Base-by-base conservation (phyloP, 2,888 invertebrate species). In the Helobdella robusta region DNA sequence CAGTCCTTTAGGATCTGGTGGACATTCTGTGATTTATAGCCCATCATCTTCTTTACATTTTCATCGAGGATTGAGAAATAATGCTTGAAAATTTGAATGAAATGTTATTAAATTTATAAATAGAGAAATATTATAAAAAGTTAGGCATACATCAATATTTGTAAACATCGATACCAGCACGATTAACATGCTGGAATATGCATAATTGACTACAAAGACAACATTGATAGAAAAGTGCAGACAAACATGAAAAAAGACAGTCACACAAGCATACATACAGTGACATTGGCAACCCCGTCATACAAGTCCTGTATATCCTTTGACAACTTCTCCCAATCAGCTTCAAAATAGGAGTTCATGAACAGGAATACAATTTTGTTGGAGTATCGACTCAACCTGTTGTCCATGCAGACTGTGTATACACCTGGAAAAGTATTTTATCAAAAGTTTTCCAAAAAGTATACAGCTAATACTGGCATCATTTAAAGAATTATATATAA, bases 281-380 rank as follows among this genome's bases (percentile, higher is more conserved):
- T 92, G 74, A 92, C 91, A 78, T 92, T 93, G 72, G 87, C 86
- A 74, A 92, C 89, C 72, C 90, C 89, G 76, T 91, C 83, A 76
- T 91, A 88, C 68, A 91, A 79, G 56, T 88, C 88, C 75, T 91
- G 89, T 28, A 93, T 84, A 80, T 94, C 93, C 77, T 89, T 86
- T 0, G 90, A 86, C 74, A 89, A 92, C 75, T 88, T 85, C 74
- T 91, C 89, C 94, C 94, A 94, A 79, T 77, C 75, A 1, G 72
- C 73, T 44, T 72, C 70, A 4, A 74, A 70, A 58, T 74, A 75
- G 1, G 76, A 73, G 11, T 74, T 72, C 11, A 90, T 74, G 74
- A 88, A 89, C 72, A 91, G 87, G 76, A 88, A 89, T 0, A 91
- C 87, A 0, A 89, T 87, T 76, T 91, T 92, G 15, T 84, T 81